phyloP scores from a whole-genome alignment of 1,140 invertebrate species.

The Hylaeus anthracinus region DNA sequence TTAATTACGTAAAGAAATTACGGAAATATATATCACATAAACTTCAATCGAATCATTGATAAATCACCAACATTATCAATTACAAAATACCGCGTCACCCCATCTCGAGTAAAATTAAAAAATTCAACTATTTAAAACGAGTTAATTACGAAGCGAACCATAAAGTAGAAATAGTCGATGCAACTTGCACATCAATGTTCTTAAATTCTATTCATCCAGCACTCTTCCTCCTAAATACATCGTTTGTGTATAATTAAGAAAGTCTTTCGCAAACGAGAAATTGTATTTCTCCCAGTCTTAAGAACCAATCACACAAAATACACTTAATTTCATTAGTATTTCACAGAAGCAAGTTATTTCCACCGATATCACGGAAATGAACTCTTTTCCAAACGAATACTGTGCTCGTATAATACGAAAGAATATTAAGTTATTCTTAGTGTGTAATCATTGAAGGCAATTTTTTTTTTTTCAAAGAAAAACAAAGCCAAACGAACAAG shows the following conservation, averaged over 20 bases:
- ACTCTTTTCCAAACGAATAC: slow-evolving; percentile 6
- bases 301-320: slow-evolving; percentile 55
- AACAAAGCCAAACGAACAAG: neutral
- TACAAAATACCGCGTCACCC: neutral
- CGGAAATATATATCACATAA: slow-evolving; percentile 32
- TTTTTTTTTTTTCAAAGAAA: neutral
- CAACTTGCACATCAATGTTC: slow-evolving; percentile 16
- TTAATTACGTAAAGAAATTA: neutral
- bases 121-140: slow-evolving; percentile 4
- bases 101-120: neutral
- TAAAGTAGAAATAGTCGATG: neutral
- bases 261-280: slow-evolving; percentile 57
- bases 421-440: slow-evolving; percentile 13
- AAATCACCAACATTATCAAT: neutral
- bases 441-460: neutral
- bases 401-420: slow-evolving; percentile 17
- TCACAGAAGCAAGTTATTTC: neutral
- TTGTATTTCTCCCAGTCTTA: slow-evolving; percentile 59
- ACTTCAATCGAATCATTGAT: neutral
- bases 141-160: neutral
- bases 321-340: slow-evolving; percentile 24
- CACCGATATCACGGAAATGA: slow-evolving; percentile 30
- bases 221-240: slow-evolving; percentile 49
- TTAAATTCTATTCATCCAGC: slow-evolving; percentile 56
- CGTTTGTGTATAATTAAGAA: slow-evolving; percentile 40